A percentile compares a stretch with the other conserved stretches of the same genome.
Evolutionary conservation across 2,888 invertebrate species (phyloP).

Genomic region (Plutella xylostella): DNA sequence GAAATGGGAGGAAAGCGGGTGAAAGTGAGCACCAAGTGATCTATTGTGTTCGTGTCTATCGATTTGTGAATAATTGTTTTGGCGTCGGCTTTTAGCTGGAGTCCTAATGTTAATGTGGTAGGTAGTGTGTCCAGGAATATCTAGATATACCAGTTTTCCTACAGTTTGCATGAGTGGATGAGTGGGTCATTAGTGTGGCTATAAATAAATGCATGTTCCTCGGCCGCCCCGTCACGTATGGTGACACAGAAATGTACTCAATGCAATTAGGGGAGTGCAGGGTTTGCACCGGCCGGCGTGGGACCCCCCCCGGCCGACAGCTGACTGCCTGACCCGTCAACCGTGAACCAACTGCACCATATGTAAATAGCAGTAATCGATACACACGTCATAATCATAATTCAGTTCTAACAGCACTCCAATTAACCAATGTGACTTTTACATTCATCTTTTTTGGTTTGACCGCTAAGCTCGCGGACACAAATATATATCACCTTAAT

Average conservation of each 20-base stretch:
- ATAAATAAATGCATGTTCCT: background rate
- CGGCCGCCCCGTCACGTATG: constrained; percentile 11
- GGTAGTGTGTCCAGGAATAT: too few relatives aligned
- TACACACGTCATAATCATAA: background rate
- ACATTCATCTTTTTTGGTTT: background rate
- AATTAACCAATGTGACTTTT: background rate
- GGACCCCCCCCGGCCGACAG: constrained; percentile 29
- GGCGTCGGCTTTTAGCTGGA: background rate
- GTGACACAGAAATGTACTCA: constrained; percentile 52
- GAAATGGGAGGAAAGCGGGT: constrained; percentile 36
- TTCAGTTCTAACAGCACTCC: background rate
- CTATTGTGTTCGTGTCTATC: constrained; percentile 23
- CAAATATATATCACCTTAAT: constrained; percentile 4
- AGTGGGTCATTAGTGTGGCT: too few relatives aligned
- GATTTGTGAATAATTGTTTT: constrained; percentile 12
- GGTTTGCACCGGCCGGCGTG: constrained; percentile 16
- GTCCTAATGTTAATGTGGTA: too few relatives aligned
- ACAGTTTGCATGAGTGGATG: too few relatives aligned
- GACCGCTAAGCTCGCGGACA: background rate
- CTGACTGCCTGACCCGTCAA: constrained; percentile 32
- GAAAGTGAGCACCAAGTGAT: constrained; percentile 33
- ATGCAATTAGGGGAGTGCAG: constrained; percentile 40
- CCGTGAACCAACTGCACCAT: constrained; percentile 26
- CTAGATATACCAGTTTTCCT: too few relatives aligned
- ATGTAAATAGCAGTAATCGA: constrained; percentile 7